These are phyloP conservation scores for Encarsia formosa DNA, from an alignment of 2,888 invertebrate species.

Conservation along the genomic window DNA sequence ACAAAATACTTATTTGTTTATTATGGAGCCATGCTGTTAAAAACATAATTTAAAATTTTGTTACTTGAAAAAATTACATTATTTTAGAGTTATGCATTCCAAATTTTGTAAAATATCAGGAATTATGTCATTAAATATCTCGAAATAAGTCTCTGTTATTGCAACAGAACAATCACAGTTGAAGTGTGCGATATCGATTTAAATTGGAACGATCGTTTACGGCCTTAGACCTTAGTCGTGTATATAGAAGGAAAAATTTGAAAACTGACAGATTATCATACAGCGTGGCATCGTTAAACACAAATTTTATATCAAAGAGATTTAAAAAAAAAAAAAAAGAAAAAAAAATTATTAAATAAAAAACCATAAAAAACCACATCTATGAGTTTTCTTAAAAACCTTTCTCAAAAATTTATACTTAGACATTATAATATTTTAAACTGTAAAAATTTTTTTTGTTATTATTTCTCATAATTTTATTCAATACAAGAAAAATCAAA, in stretches of 20 bases:
- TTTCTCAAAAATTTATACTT: too few relatives aligned
- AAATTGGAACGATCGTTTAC: conserved; percentile 38
- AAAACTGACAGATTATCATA: conserved; percentile 44
- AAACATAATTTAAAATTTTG: background rate
- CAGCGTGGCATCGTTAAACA: conserved; percentile 49
- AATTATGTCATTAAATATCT: background rate
- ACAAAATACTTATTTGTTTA: conserved; percentile 1
- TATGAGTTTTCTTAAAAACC: too few relatives aligned
- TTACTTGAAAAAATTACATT: background rate
- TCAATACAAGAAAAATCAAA: background rate
- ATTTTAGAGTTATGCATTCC: too few relatives aligned
- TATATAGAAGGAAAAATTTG: conserved; percentile 43
- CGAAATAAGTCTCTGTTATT: conserved; percentile 7
- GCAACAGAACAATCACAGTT: conserved; percentile 26
- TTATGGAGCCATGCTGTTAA: conserved; percentile 8
- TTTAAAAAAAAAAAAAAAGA: conserved; percentile 46
- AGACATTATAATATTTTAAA: too few relatives aligned
- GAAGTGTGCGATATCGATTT: conserved; percentile 29
- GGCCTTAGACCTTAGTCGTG: conserved; percentile 51
- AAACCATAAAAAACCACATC: too few relatives aligned
- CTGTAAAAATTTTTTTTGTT: conserved; percentile 39
- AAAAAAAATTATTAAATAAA: conserved; percentile 48
- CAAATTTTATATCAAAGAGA: conserved; percentile 52
- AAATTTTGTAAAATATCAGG: too few relatives aligned
- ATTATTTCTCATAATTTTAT: background rate